Base-by-base conservation (phyloP, 2,888 invertebrate species). In the Mesorhabditis sp. region DNA sequence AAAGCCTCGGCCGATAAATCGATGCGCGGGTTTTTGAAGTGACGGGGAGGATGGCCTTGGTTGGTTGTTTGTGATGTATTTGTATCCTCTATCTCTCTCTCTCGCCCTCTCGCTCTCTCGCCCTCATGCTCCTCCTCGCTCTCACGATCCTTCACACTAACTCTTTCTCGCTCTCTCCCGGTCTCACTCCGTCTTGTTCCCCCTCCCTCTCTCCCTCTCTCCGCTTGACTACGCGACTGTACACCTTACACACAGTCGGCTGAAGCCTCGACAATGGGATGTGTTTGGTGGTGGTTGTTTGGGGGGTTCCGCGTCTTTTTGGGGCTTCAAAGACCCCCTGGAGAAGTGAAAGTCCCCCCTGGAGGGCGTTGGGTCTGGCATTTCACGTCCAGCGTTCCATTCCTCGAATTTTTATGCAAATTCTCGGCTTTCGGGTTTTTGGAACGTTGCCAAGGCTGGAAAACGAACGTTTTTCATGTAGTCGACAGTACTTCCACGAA, bases 21-120 rank as follows among this genome's bases (percentile, higher is more conserved):
- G 28, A 28, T 28, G 28, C 28, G 28, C 28, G 28, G 28, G 28
- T 58, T 61, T 61, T 45, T 44, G 42, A 42, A 61, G 67, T 67
- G 67, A 65, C 62, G 45, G 70, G 68, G 68, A 68, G 70, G 67
- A 70, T 70, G 68, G 67, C 70, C 66, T 67, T 67, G 61, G 28
- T 28, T 28, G 28, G 28, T 28, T 66, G 68, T 67, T 66, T 6
- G n/a, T 45, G 58, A 61, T 61, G 71, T 66, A 68, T 68, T 71
- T 71, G 67, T 66, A 62, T 45, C 62, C 66, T 28, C 28, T 28
- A 2, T 28, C 28, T 28, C 28, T 28, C 28, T 28, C 28, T 28
- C 28, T 28, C 28, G 28, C 28, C 28, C 28, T 28, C 28, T 2
- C 28, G 28, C 28, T 28, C 28, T 28, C 28, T 28, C 28, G 28